Percentiles rank a stretch among this genome's conserved stretches.
phyloP scores from a whole-genome alignment of 2,888 invertebrate genomes.

The Drosophila hamatofila region DNA sequence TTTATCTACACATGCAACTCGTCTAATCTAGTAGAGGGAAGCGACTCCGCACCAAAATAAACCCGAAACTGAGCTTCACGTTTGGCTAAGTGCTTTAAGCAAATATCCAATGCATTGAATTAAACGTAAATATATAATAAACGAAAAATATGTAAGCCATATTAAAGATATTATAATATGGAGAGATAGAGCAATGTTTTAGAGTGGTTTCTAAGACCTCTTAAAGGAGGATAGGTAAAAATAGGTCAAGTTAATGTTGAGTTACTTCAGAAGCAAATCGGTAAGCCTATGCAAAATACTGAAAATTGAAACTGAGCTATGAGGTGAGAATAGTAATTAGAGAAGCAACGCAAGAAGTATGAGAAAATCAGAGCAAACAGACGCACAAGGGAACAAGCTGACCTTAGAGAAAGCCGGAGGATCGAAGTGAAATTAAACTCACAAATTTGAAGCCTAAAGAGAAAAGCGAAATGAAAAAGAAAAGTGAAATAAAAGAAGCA shows the following conservation, averaged over 20 bases:
- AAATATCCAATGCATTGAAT: constrained; percentile 10
- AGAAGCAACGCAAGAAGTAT: neutral
- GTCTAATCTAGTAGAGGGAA: constrained; percentile 23
- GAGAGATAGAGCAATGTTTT: neutral
- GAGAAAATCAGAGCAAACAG: neutral
- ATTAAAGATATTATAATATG: neutral
- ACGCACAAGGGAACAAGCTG: neutral
- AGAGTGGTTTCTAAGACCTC: neutral
- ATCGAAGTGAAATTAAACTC: neutral
- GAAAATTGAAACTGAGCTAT: neutral
- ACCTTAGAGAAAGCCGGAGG: neutral
- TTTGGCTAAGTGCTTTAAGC: constrained; percentile 20
- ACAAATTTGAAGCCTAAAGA: neutral
- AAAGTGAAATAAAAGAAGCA: neutral
- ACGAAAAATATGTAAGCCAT: neutral
- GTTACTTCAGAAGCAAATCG: neutral
- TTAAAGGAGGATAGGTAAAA: neutral
- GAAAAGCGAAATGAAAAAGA: neutral
- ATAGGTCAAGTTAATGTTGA: neutral
- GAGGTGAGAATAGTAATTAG: neutral
- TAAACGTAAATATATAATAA: neutral
- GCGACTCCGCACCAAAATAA: neutral
- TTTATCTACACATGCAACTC: constrained; percentile 38
- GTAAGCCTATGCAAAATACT: neutral
- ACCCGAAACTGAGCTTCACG: neutral